phyloP scores from a whole-genome alignment of 2,888 invertebrate genomes.

The Habroteleia sp. region DNA sequence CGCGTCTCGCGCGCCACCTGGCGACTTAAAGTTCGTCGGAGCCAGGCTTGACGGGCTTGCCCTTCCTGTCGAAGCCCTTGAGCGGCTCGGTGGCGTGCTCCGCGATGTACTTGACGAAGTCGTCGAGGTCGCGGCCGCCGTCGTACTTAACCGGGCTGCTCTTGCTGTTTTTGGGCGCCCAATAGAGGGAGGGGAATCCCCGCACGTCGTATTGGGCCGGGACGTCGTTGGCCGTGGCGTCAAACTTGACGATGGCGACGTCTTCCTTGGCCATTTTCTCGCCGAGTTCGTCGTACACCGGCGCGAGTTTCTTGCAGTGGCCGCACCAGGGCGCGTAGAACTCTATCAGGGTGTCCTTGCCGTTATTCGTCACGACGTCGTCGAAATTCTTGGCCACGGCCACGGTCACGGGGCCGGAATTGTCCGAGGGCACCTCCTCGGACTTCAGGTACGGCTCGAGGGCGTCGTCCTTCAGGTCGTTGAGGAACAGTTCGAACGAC shows the following conservation, averaged over 20 bases:
- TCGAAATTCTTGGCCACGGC: constrained; percentile 99
- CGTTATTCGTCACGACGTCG: constrained; percentile 94
- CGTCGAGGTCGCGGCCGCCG: constrained; percentile 95
- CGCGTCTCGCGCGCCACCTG: neutral
- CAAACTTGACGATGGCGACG: constrained; percentile 97
- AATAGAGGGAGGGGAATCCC: constrained; percentile 99
- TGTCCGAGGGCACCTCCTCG: constrained; percentile 93
- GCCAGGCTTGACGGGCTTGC: constrained; percentile 84
- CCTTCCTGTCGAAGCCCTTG: constrained; percentile 92
- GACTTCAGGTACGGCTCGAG: constrained; percentile 97
- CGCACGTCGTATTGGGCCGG: constrained; percentile 94
- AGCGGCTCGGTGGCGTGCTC: constrained; percentile 94
- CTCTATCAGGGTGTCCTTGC: constrained; percentile 96
- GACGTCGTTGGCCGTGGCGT: constrained; percentile 99
- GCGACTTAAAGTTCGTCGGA: constrained; percentile 83
- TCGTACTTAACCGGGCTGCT: constrained; percentile 92
- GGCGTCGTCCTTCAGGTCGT: constrained; percentile 90
- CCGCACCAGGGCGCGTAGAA: constrained; percentile 99
- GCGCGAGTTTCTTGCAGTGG: constrained; percentile 97
- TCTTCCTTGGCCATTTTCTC: constrained; percentile 92
- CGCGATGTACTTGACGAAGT: constrained; percentile 97
- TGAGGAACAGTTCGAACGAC: constrained; percentile 90
- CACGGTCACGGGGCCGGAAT: constrained; percentile 91
- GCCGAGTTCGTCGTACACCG: constrained; percentile 96
- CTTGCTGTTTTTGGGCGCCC: constrained; percentile 93